phyloP scores from a whole-genome alignment of 2,113 vertebrate genomes.

The Pituophis catenifer region DNA sequence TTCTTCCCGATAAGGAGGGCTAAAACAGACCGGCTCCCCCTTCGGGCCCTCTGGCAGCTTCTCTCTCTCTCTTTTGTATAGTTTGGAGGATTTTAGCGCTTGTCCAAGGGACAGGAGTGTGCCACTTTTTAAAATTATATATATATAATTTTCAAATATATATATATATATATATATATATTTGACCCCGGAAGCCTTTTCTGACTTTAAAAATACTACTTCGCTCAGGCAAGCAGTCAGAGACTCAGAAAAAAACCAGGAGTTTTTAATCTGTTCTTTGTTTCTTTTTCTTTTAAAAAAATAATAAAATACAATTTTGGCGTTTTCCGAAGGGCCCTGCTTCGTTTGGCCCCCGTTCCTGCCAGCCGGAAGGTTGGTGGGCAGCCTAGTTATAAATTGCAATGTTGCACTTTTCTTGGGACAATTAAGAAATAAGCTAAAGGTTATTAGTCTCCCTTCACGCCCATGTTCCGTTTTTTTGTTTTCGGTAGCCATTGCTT shows the following conservation, averaged over 20 bases:
- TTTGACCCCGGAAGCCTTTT: slow-evolving; percentile 9
- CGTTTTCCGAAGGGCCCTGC: neutral
- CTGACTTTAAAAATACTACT: slow-evolving; percentile 46
- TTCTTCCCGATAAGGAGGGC: slow-evolving; percentile 55
- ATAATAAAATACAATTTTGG: neutral
- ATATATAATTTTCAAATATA: too few species aligned
- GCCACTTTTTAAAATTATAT: neutral
- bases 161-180: fast-evolving
- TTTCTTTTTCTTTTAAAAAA: too few species aligned
- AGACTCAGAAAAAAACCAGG: neutral
- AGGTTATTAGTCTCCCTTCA: neutral
- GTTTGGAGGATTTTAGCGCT: slow-evolving; percentile 26
- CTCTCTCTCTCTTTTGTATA: slow-evolving; percentile 19
- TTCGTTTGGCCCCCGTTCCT: neutral
- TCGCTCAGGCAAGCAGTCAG: slow-evolving; percentile 21
- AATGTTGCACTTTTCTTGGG: slow-evolving; percentile 20
- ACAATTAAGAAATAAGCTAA: neutral
- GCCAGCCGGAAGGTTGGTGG: slow-evolving; percentile 33
- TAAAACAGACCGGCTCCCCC: slow-evolving; percentile 28
- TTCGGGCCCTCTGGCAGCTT: slow-evolving; percentile 36
- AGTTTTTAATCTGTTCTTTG: neutral
- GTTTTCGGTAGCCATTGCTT: neutral
- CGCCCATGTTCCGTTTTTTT: neutral
- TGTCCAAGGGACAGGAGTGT: slow-evolving; percentile 18
- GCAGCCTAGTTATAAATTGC: slow-evolving; percentile 31